phyloP scores from a whole-genome alignment of 2,113 vertebrate genomes.

The Nothobranchius kuhntae region DNA sequence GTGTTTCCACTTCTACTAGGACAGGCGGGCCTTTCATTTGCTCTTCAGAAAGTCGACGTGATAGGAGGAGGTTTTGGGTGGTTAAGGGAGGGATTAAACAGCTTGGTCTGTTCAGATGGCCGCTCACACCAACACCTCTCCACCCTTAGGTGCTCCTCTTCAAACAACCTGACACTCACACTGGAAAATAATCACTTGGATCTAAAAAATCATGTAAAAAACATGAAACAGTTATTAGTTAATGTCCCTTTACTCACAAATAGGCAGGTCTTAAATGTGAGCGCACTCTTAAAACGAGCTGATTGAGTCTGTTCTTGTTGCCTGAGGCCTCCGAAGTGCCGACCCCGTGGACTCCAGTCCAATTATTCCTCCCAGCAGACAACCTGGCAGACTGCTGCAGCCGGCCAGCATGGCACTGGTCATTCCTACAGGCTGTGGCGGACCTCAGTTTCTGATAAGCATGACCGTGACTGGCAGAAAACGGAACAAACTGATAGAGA shows the following conservation, averaged over 20 bases:
- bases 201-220: no score
- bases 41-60: conserved; percentile 54
- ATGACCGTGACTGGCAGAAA: not conserved
- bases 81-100: conserved; percentile 66
- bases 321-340: not conserved
- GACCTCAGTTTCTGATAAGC: not conserved
- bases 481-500: not conserved
- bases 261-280: not conserved
- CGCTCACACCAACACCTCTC: conserved; percentile 39
- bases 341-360: not conserved
- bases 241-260: not conserved
- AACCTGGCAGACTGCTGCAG: not conserved
- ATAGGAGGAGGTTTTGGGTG: conserved; percentile 45
- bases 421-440: not conserved
- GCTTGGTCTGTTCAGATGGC: conserved; percentile 14
- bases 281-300: not conserved
- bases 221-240: not conserved
- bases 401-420: not conserved
- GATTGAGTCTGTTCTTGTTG: not conserved
- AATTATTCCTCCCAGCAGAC: conserved; percentile 7
- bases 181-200: no score
- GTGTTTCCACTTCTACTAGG: conserved; percentile 65
- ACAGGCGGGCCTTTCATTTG: conserved; percentile 71
- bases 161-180: not conserved
- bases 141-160: conserved; percentile 19